A percentile compares a stretch with the other conserved stretches of the same genome.
Conservation (phyloP, 2,113 vertebrate genomes). For the Illadopsis cleaveri region DNA sequence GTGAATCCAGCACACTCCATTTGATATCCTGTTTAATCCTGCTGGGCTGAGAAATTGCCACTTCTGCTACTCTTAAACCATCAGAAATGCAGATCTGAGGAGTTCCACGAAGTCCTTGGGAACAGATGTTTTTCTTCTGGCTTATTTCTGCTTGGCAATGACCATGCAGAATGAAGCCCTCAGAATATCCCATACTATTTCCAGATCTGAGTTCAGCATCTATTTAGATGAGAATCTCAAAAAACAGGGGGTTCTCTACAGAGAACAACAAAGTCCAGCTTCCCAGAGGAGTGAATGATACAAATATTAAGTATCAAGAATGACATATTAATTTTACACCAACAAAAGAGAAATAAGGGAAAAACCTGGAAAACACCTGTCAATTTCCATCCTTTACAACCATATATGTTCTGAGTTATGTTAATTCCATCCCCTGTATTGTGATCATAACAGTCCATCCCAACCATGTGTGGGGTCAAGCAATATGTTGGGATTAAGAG, state of each 20-base stretch:
- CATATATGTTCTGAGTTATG: background rate
- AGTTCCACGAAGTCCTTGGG: background rate
- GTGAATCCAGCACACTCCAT: background rate
- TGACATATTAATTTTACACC: background rate
- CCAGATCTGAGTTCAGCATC: background rate
- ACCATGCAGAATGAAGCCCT: background rate
- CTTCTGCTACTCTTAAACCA: background rate
- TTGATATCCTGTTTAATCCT: background rate
- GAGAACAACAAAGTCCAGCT: background rate
- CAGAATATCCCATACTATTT: background rate
- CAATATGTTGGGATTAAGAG: fast-evolving
- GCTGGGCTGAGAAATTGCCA: background rate
- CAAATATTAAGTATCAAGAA: background rate
- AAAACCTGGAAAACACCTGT: background rate
- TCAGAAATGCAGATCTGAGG: background rate
- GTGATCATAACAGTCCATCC: background rate
- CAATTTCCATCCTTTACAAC: background rate
- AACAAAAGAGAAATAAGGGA: background rate
- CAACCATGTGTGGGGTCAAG: fast-evolving
- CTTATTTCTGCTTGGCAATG: background rate
- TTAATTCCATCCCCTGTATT: background rate
- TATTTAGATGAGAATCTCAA: background rate
- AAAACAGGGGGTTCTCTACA: background rate
- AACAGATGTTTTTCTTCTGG: background rate
- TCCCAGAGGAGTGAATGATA: background rate